Conservation (phyloP, 1,140 invertebrate genomes). For the Drosophila melanogaster region Release_6_plus_ISO1_MT NT_033777.3:19630001-19630500, state of each 20-base stretch:
- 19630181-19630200: slow-evolving; percentile 11
- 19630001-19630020: slow-evolving; percentile 25
- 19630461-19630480: slow-evolving; percentile 71
- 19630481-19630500: slow-evolving; percentile 51
- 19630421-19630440: slow-evolving; percentile 42
- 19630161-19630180: slow-evolving; percentile 50
- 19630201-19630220: slow-evolving; percentile 35
- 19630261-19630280: slow-evolving; percentile 29
- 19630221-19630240: slow-evolving; percentile 1
- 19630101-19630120: slow-evolving; percentile 49
- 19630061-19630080: slow-evolving; percentile 38
- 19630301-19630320: slow-evolving; percentile 9
- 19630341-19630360: slow-evolving; percentile 37
- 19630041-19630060: slow-evolving; percentile 21
- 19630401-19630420: slow-evolving; percentile 40
- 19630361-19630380: slow-evolving; percentile 37
- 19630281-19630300: slow-evolving; percentile 18
- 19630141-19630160: slow-evolving; percentile 49
- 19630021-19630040: slow-evolving; percentile 49
- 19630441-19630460: slow-evolving; percentile 56
- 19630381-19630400: slow-evolving; percentile 10
- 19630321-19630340: slow-evolving; percentile 30
- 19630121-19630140: slow-evolving; percentile 38
- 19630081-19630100: slow-evolving; percentile 41
- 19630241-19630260: slow-evolving; percentile 27